Base-by-base conservation (phyloP, 2,113 vertebrate species). In the Nanger granti region DNA sequence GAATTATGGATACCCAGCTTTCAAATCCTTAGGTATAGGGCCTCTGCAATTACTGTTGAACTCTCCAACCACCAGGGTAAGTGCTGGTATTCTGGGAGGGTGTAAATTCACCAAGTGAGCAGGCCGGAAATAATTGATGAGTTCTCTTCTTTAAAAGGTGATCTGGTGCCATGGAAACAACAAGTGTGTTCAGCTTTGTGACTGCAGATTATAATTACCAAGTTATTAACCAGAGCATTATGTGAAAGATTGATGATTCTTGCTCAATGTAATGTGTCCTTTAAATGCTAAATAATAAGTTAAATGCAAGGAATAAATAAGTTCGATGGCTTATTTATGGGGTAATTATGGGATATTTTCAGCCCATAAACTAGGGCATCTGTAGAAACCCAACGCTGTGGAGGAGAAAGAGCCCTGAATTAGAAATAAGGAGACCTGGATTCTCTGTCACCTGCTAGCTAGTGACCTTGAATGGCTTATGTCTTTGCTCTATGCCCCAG, bases 251-350 rank as follows among this genome's bases (percentile, higher is more conserved):
- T 97, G 97, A 97, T 98, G 95, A 73, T 84, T 97, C 95, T 60
- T 87, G 84, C 54, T 96, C 94, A 55, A 69, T 87, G 95, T 93
- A 97, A 97, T 96, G 93, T 97, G 94, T 98, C 95, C 97, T 98
- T 97, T 98, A 98, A 98, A 97, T 98, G 97, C 97, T 98, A 98
- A 98, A 97, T 98, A 98, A 97, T 98, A 98, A 96, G 97, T 97
- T 98, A 97, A 98, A 98, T 92, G 96, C 97, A 98, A 98, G 93
- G 93, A 97, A 97, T 98, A 98, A 97, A 97, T 98, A 98, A 95
- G 92, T 96, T 97, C 14, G 2, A 28, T 97, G 96, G 93, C 95
- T 98, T 97, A 98, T 98, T 98, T 98, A 98, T 98, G 92, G 93
- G 59, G 94, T 97, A 98, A 98, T 98, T 98, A 98, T 92, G 60